A percentile compares a stretch with the other conserved stretches of the same genome.
Conservation (phyloP, 2,888 invertebrate species). For the Latheticus oryzae region DNA sequence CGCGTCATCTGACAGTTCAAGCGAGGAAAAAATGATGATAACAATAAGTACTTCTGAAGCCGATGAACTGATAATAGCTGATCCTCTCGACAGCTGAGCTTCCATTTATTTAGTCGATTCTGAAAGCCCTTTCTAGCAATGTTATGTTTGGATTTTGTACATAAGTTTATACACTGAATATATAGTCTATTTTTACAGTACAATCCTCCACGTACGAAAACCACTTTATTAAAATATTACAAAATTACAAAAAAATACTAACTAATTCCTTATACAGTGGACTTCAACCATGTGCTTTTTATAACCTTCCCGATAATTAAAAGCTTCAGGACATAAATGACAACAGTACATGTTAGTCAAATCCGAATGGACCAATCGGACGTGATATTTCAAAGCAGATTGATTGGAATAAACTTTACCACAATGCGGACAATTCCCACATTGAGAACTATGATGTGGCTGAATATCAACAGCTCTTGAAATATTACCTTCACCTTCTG, state of each 20-base stretch:
- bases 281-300: constrained; percentile 78
- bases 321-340: constrained; percentile 77
- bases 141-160: constrained; percentile 33
- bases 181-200: constrained; percentile 34
- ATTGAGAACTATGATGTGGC: constrained; percentile 65
- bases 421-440: constrained; percentile 77
- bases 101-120: constrained; percentile 18
- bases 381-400: constrained; percentile 74
- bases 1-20: constrained; percentile 76
- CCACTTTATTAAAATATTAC: constrained; percentile 37
- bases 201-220: constrained; percentile 17
- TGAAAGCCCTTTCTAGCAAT: constrained; percentile 25
- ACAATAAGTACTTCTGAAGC: constrained; percentile 74
- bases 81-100: constrained; percentile 66
- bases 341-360: constrained; percentile 76
- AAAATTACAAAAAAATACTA: constrained; percentile 41
- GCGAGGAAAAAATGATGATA: constrained; percentile 83
- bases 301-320: constrained; percentile 75
- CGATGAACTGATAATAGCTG: constrained; percentile 64
- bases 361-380: constrained; percentile 77
- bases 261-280: constrained; percentile 71
- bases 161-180: constrained; percentile 33
- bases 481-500: constrained; percentile 27
- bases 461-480: constrained; percentile 45
- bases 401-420: constrained; percentile 78